Conservation (phyloP, 2,888 invertebrate species). For the Cosmia trapezina region DNA sequence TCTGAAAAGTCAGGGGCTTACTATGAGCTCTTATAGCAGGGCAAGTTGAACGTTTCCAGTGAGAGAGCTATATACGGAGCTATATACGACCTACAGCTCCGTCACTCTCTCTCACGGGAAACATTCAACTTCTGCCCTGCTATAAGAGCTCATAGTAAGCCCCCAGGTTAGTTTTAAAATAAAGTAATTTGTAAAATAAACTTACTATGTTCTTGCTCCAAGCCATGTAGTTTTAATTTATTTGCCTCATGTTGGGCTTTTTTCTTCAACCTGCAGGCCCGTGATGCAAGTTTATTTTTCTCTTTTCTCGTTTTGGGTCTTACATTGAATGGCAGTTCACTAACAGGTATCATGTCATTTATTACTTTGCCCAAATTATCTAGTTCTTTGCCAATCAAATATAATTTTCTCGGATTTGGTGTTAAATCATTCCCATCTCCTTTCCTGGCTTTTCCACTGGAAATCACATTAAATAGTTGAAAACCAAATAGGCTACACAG, state of each 20-base stretch:
- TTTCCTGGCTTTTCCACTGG: slow-evolving; percentile 96
- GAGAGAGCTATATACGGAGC: too few species aligned
- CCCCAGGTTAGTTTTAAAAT: background rate
- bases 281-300: slow-evolving; percentile 99
- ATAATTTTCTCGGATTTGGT: slow-evolving; percentile 97
- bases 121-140: too few species aligned
- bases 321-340: slow-evolving; percentile 96
- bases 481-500: background rate
- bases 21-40: too few species aligned
- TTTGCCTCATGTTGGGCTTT: slow-evolving; percentile 99
- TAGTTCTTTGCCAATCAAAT: slow-evolving; percentile 97
- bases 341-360: slow-evolving; percentile 98
- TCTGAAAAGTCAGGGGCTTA: too few species aligned
- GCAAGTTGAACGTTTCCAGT: too few species aligned
- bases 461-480: slow-evolving; percentile 49
- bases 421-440: slow-evolving; percentile 99
- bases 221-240: slow-evolving; percentile 97
- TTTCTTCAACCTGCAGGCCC: slow-evolving; percentile 99
- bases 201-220: slow-evolving; percentile 98
- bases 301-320: slow-evolving; percentile 98
- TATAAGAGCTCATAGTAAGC: too few species aligned
- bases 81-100: too few species aligned
- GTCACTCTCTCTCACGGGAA: too few species aligned
- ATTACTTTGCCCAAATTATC: slow-evolving; percentile 97
- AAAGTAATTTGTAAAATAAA: background rate